Base-by-base conservation (phyloP, 2,797 vertebrate species). In the Bradypodion pumilum region DNA sequence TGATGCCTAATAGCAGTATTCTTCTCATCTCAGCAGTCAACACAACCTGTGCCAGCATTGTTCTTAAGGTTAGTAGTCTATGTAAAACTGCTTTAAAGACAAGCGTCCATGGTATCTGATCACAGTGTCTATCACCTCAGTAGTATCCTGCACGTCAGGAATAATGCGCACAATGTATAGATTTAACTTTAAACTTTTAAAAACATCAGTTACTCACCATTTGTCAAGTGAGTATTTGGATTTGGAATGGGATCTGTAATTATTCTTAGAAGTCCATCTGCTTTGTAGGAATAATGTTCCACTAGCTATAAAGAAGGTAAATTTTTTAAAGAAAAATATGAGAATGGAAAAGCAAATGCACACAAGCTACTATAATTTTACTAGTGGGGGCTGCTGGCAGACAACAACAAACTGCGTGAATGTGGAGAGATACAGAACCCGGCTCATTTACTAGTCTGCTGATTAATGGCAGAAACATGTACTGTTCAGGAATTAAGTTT, bases 211-310 rank as follows among this genome's bases (percentile, higher is more conserved):
- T 77, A 95, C 94, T 95, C 73, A 96, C 96, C 95, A n/a, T 86
- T 49, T 81, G 59, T 78, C 90, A 91, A 63, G 0, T 95, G 94
- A 5, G 95, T 92, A 84, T 96, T 94, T 40, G 95, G 89, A 90
- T 98, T 98, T 2, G 97, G 93, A 60, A 97, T 95, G 0, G 98
- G 93, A 46, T 97, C 95, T 0, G 97, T 98, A n/a, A 99, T 96
- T 75, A 98, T 97, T 78, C 97, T 94, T 83, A 98, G 93, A 29
- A 99, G 95, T 52, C 98, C 98, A 25, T 99, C 98, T 37, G 98
- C 96, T 93, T 99, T 99, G 91, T 99, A 99, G 0, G 98, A 98
- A 93, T 99, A 99, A 92, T 99, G 98, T 84, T 99, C 98, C 73
- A 99, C 98, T 89, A 99, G 93, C 98, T 99, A 84, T n/a, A 4